phyloP scores from a whole-genome alignment of 2,797 vertebrate species.

The Arctocebus calabarensis region DNA sequence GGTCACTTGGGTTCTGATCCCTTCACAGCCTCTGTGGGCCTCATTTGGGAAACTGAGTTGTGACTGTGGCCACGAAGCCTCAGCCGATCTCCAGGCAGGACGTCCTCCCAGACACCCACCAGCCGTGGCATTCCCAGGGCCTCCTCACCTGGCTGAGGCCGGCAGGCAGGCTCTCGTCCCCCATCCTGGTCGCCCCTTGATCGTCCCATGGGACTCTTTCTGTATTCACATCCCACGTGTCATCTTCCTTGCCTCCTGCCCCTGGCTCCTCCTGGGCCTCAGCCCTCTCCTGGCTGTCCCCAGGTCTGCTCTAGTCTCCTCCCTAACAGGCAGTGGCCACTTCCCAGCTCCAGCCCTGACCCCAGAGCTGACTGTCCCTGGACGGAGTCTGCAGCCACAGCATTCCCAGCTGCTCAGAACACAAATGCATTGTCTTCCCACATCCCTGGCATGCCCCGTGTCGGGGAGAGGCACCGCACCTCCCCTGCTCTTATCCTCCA shows the following conservation, averaged over 20 bases:
- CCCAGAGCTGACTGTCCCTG: not conserved
- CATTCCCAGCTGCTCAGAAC: not conserved
- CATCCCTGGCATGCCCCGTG: rapidly evolving
- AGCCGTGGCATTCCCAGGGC: too few species aligned
- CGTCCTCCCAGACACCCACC: not conserved
- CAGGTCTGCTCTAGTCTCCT: not conserved
- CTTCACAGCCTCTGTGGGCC: not conserved
- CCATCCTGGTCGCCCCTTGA: not conserved
- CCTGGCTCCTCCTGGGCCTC: not conserved
- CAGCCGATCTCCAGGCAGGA: not conserved
- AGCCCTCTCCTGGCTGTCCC: not conserved
- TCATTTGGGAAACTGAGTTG: not conserved
- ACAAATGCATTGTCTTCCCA: not conserved
- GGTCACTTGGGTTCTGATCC: not conserved
- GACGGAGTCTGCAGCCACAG: not conserved
- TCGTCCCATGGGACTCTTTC: not conserved
- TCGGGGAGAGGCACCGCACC: not conserved
- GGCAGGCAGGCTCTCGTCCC: not conserved
- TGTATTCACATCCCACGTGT: not conserved
- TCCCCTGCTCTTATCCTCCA: not conserved
- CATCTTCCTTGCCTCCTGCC: not conserved
- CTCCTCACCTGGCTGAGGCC: not conserved
- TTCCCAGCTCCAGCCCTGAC: not conserved
- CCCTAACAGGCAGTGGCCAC: not conserved
- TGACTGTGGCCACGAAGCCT: not conserved